Percentiles rank a stretch among this genome's conserved stretches.
Evolutionary conservation across 2,888 invertebrate genomes (phyloP).

Genomic region (Tenthredo notha): DNA sequence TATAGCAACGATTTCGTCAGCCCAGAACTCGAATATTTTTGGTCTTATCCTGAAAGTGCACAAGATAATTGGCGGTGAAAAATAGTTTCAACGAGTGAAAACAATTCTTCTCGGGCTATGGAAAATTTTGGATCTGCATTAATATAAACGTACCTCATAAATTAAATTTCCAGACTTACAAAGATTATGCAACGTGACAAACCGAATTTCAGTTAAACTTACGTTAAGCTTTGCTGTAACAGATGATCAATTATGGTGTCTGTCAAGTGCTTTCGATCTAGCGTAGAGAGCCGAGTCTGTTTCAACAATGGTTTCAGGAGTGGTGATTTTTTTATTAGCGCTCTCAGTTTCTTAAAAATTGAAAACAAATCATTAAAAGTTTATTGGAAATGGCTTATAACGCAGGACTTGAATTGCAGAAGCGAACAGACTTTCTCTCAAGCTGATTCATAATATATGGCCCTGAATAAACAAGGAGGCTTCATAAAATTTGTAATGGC

Average conservation of each 20-base stretch:
- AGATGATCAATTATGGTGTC: not conserved
- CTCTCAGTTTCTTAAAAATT: constrained; percentile 4
- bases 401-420: not conserved
- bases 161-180: not conserved
- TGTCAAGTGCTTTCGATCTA: not conserved
- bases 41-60: not conserved
- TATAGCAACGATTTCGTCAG: not conserved
- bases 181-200: not conserved
- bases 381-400: not conserved
- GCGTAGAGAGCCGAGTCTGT: not conserved
- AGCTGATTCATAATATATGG: not conserved
- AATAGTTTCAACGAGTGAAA: not conserved
- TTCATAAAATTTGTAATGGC: not conserved
- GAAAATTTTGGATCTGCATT: not conserved
- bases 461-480: not conserved
- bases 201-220: not conserved
- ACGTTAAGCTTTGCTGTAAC: not conserved
- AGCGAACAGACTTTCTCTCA: not conserved
- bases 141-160: not conserved
- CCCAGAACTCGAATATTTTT: not conserved
- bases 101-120: not conserved
- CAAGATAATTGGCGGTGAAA: not conserved
- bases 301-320: not conserved
- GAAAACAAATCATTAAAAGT: not conserved
- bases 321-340: not conserved